Conservation (phyloP, 2,888 invertebrate genomes). For the Dynastes grantii region DNA sequence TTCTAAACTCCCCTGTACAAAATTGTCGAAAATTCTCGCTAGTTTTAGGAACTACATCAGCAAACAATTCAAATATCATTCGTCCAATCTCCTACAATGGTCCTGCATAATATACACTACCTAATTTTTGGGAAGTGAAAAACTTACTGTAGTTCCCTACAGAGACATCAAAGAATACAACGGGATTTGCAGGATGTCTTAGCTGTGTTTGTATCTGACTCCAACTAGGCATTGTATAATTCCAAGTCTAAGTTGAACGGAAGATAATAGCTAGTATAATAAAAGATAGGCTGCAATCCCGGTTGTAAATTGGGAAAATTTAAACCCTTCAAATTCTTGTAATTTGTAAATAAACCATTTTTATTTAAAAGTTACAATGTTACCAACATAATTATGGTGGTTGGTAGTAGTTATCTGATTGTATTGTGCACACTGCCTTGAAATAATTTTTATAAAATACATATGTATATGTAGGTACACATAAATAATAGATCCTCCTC, state of each 20-base stretch:
- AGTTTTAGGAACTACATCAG: conserved; percentile 96
- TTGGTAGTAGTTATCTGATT: no score
- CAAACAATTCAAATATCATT: conserved; percentile 98
- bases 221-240: conserved; percentile 88
- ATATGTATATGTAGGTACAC: no score
- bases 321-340: neutral
- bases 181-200: conserved; percentile 94
- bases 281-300: neutral
- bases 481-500: no score
- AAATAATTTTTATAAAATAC: no score
- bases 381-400: no score
- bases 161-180: conserved; percentile 98
- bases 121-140: neutral
- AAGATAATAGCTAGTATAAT: neutral
- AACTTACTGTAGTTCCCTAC: conserved; percentile 92
- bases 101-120: neutral
- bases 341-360: no score
- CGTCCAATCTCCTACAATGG: conserved; percentile 88
- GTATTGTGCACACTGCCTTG: no score
- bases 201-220: conserved; percentile 94
- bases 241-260: neutral
- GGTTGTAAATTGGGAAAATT: neutral
- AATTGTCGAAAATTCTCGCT: conserved; percentile 99
- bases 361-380: no score
- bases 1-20: conserved; percentile 97